A percentile compares a stretch with the other conserved stretches of the same genome.
Evolutionary conservation across 64 coral and sea anemone species (phyloP).

Genomic region (Dendrophyllia cribrosa): DNA sequence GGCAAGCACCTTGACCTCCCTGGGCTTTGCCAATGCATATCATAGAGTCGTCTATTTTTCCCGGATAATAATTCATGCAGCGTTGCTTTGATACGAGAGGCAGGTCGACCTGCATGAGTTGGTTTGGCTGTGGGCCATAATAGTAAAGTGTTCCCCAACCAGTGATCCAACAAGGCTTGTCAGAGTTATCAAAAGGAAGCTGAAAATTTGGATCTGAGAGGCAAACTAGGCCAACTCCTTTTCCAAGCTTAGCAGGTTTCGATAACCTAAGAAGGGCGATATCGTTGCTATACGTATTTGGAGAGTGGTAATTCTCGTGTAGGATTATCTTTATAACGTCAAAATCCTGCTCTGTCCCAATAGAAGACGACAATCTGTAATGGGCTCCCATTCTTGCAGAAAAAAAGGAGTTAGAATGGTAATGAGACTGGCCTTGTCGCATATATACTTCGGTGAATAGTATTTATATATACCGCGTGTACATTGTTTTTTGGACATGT

Average conservation of each 20-base stretch:
- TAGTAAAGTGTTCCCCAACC: slow-evolving; percentile 74
- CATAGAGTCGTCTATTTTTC: neutral
- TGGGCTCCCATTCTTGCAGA: slow-evolving; percentile 4
- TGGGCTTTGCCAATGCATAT: neutral
- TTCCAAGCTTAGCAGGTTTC: neutral
- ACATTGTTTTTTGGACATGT: too few relatives aligned
- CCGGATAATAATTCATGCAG: slow-evolving; percentile 22
- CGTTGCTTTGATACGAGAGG: slow-evolving; percentile 49
- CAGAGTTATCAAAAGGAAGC: slow-evolving; percentile 5
- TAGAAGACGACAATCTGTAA: neutral
- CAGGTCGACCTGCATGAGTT: slow-evolving; percentile 63
- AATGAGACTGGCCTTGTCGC: too few relatives aligned
- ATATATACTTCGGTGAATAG: too few relatives aligned
- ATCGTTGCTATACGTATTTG: neutral
- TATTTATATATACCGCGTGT: too few relatives aligned
- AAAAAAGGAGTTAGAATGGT: neutral
- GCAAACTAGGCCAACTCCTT: slow-evolving; percentile 35
- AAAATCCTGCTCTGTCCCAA: slow-evolving; percentile 1
- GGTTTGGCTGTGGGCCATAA: slow-evolving; percentile 16
- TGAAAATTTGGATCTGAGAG: neutral
- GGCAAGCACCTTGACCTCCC: slow-evolving; percentile 16
- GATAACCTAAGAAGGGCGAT: slow-evolving; percentile 12
- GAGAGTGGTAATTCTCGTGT: neutral
- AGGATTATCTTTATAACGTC: neutral
- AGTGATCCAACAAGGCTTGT: slow-evolving; percentile 44